These are phyloP conservation scores for Protonemura montana DNA, from an alignment of 2,888 invertebrate species.

Conservation along the genomic window DNA sequence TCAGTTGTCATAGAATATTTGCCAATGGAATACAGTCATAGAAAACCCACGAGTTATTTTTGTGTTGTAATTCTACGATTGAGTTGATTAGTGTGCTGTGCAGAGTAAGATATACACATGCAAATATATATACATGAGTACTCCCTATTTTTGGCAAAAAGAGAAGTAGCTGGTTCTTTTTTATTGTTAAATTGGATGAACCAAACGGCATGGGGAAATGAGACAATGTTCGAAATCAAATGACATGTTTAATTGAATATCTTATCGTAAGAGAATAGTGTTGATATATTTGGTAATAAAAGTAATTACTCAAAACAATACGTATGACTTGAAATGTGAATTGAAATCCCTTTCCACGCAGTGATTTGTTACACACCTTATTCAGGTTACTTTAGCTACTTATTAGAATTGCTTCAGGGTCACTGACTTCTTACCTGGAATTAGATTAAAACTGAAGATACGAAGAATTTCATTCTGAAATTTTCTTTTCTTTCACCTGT, in stretches of 20 bases:
- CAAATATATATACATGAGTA: too few species aligned
- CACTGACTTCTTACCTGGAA: too few species aligned
- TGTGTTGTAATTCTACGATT: slow-evolving; percentile 25
- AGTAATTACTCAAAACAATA: slow-evolving; percentile 42
- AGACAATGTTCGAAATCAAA: slow-evolving; percentile 24
- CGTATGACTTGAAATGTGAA: not conserved
- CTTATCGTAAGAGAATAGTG: slow-evolving; percentile 43
- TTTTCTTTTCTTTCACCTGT: too few species aligned
- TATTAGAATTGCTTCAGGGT: too few species aligned
- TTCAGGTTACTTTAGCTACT: too few species aligned
- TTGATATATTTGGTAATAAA: slow-evolving; percentile 46
- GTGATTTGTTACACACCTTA: too few species aligned
- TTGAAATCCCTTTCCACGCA: not conserved
- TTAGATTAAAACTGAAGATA: too few species aligned
- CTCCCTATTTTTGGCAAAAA: slow-evolving; percentile 41
- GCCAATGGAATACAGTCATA: not conserved
- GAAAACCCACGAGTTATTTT: slow-evolving; percentile 19
- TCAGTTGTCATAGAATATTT: slow-evolving; percentile 27
- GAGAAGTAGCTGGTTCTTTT: slow-evolving; percentile 23
- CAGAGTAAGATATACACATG: slow-evolving; percentile 30
- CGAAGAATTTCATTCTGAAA: too few species aligned
- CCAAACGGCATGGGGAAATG: slow-evolving; percentile 18
- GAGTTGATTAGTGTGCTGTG: not conserved
- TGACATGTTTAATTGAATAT: slow-evolving; percentile 36
- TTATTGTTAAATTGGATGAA: slow-evolving; percentile 32